These are phyloP conservation scores for Galaxias olidus DNA, from an alignment of 2,797 vertebrate genomes.

Conservation along the genomic window DNA sequence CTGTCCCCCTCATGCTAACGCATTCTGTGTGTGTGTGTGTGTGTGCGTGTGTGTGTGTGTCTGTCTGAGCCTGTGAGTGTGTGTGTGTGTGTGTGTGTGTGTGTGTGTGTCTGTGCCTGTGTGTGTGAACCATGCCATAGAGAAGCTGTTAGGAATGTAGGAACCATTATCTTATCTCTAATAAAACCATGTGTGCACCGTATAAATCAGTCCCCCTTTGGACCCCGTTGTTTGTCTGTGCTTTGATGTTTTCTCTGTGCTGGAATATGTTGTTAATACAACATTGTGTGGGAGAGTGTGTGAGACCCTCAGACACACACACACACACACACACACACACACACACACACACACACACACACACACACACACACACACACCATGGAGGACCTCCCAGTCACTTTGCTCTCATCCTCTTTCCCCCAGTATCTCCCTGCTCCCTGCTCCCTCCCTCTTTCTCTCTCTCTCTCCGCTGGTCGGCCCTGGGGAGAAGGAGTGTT, in stretches of 20 bases:
- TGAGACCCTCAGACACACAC: neutral
- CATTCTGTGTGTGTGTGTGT: neutral
- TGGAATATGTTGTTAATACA: too few species aligned
- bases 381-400: neutral
- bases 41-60: neutral
- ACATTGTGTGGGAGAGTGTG: too few species aligned
- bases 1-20: neutral
- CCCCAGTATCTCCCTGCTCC: neutral
- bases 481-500: constrained; percentile 1
- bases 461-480: constrained; percentile 7
- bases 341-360: neutral
- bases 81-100: neutral
- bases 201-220: constrained; percentile 27
- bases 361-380: neutral
- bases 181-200: constrained; percentile 31
- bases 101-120: too few species aligned
- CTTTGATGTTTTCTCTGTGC: too few species aligned
- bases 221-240: too few species aligned
- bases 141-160: constrained; percentile 29
- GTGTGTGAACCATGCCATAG: neutral
- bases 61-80: neutral
- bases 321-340: constrained; percentile 9
- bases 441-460: neutral
- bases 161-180: constrained; percentile 48
- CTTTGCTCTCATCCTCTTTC: neutral